Evolutionary conservation across 2,797 vertebrate species (phyloP).

Genomic region (Phataginus tricuspis): DNA sequence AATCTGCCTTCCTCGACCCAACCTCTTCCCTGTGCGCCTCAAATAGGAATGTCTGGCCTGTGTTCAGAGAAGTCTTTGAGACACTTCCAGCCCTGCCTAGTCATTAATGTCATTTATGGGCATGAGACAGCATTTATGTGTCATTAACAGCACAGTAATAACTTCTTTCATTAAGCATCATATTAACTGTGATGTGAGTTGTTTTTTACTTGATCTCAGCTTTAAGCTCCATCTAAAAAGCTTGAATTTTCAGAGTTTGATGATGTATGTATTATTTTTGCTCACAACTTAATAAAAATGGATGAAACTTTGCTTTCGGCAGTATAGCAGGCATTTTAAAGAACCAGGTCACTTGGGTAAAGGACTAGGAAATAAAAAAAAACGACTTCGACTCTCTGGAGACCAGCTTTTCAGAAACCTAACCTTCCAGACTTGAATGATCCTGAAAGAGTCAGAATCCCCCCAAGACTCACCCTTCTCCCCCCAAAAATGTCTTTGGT

Average conservation of each 20-base stretch:
- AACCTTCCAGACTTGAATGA: not conserved
- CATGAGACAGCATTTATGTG: not conserved
- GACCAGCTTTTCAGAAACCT: not conserved
- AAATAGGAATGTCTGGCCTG: not conserved
- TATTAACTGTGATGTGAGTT: not conserved
- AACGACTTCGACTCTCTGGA: not conserved
- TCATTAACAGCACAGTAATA: not conserved
- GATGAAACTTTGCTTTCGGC: not conserved
- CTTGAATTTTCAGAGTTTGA: not conserved
- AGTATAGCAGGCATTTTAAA: constrained; percentile 24
- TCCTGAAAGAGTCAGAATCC: not conserved
- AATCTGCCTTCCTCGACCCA: not conserved
- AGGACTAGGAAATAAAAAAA: not conserved
- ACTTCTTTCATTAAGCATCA: not conserved
- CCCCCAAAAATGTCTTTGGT: not conserved
- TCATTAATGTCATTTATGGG: not conserved
- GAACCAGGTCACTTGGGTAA: not conserved
- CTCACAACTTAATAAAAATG: not conserved
- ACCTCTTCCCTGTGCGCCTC: not conserved
- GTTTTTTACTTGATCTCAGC: not conserved
- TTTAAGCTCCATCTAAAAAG: not conserved
- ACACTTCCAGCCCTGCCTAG: not conserved
- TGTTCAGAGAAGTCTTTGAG: not conserved
- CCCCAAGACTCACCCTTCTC: not conserved
- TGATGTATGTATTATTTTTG: not conserved